Evolutionary conservation across 1,140 invertebrate species (phyloP).

Genomic region (Dysdera silvatica): DNA sequence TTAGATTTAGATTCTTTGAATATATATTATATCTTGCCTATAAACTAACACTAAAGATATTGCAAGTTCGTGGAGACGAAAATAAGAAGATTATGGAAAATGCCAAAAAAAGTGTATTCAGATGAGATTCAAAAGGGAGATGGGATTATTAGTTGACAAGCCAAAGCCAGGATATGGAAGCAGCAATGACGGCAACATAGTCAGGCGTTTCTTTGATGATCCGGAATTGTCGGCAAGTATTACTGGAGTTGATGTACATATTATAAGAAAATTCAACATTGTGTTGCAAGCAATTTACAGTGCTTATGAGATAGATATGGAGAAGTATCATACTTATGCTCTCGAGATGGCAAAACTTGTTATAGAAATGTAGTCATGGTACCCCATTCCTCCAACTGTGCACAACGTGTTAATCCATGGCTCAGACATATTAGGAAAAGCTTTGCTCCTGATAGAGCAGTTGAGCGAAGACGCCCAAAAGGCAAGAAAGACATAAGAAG

Average conservation of each 20-base stretch:
- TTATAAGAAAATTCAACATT: background rate
- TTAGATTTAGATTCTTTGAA: background rate
- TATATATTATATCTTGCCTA: background rate
- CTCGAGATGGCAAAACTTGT: background rate
- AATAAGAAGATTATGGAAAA: background rate
- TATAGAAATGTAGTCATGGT: background rate
- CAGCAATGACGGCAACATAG: background rate
- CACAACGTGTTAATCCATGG: background rate
- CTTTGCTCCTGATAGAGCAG: no score
- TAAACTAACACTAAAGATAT: slow-evolving; percentile 1
- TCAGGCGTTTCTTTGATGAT: background rate
- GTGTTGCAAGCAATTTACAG: background rate
- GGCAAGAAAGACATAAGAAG: no score
- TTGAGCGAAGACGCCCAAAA: no score
- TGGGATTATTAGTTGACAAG: background rate
- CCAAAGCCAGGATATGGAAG: slow-evolving; percentile 1
- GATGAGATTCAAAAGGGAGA: background rate
- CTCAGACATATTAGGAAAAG: no score
- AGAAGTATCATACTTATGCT: background rate
- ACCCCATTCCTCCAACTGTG: background rate
- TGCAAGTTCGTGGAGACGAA: background rate
- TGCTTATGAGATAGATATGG: no score
- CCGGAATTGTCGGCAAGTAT: background rate
- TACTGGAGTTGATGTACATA: background rate
- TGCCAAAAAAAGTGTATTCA: background rate